Evolutionary conservation across 2,113 vertebrate species (phyloP), one percentile per base, ranked within the genome.

Genomic region (Brachyhypopomus gauderio): DNA sequence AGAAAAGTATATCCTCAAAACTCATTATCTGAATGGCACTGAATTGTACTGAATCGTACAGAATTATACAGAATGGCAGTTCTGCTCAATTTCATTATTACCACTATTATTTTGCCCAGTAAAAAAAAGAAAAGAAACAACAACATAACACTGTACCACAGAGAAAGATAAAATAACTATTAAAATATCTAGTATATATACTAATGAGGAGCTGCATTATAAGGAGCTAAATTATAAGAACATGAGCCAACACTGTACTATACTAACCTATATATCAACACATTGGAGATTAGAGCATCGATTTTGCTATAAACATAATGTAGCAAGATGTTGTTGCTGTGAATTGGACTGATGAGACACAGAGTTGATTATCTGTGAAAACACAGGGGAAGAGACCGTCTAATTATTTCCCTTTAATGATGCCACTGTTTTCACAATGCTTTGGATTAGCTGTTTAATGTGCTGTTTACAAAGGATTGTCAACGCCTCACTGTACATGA

Each of bases 381-480:
- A 88, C 91, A 91, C 92, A 91, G 87, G 91, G 92, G 91, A 92
- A 88, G 89, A 87, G 87, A 89, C 90, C 86, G 86, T 90, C 91
- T 92, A 93, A 94, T 94, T 93, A 91, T 92, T 93, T 92, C 92
- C 90, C 90, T 89, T 88, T 93, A 92, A 92, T 93, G 91, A 93
- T 91, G 86, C 83, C 85, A 36, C 83, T 90, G 88, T 92, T 93
- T 92, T 92, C 91, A 89, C 89, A 86, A 90, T 89, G 87, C 86
- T 66, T 23, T 84, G 89, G 89, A 92, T 88, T 90, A 91, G 89
- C 87, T 93, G 87, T 88, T 84, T 89, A 89, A 90, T 90, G 87
- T 85, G 79, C 87, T 90, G 91, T 93, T 92, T 91, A 92, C 85
- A 78, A 87, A 83, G 85, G 72, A 89, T 90, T 79, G 17, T 84